Base-by-base conservation (phyloP, 2,113 vertebrate species). In the Macroglossus sobrinus region DNA sequence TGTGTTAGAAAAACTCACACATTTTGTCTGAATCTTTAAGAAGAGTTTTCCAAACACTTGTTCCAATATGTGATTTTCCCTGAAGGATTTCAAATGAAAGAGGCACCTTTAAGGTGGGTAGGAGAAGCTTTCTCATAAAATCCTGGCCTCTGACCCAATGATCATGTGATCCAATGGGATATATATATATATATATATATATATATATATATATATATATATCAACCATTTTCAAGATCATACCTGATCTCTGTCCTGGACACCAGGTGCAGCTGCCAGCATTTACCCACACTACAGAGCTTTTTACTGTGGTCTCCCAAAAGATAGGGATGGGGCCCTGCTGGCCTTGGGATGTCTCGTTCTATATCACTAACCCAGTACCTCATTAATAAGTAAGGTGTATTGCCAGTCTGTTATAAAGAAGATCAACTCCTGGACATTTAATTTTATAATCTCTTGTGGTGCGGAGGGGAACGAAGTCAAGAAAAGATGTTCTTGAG, bases 401-500 rank as follows among this genome's bases (percentile, higher is more conserved):
- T 43, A 69, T 14, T 64, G 55, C 71, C 22, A 89, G 50, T 88
- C 85, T 78, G n/a, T 47, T 61, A 47, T 35, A 93, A 59, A 89
- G 16, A 33, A 86, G 35, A 85, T 89, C 76, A 96, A 90, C 91
- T 22, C 68, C 96, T 91, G 82, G 88, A 59, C 93, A 91, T 97
- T 97, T 97, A 86, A 97, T 86, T 38, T 95, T 61, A 96, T 89
- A 61, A 0, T 95, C 97, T 97, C 88, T 97, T 86, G 59, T 0
- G 45, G 18, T 2, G 47, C 2, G 16, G 53, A 78, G 94, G 91
- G 96, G 97, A 96, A 78, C 74, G 95, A 89, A 97, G 63, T 95
- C 68, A 92, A 93, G 93, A 90, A 96, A 97, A 96, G 84, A 90
- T 76, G 94, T 86, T 98, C 95, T 97, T 8, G 40, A 98, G 96